Base-by-base conservation (phyloP, 2,797 vertebrate genomes). In the Neomorphus geoffroyi region DNA sequence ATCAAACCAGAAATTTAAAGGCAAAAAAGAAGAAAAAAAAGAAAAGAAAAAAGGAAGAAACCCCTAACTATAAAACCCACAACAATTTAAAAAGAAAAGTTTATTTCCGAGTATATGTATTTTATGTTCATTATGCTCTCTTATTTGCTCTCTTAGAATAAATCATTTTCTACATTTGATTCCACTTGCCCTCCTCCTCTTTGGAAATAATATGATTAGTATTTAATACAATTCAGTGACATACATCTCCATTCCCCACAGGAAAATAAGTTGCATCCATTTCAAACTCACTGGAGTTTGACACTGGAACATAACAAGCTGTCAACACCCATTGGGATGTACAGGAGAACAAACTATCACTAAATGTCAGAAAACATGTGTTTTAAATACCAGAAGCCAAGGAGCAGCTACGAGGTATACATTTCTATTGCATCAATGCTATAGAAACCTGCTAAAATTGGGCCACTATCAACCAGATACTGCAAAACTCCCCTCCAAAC, bases 351-450 rank as follows among this genome's bases (percentile, higher is more conserved):
- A 80, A 94, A 65, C 15, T 33, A 67, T 13, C 28, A 83, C 37
- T 85, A 92, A 86, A 88, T 70, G 81, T 86, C 84, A 95, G 72
- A 83, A 89, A 93, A 88, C 35, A 18, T 14, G 83, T 30, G 33
- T 80, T 90, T 89, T 61, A 87, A 87, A 62, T 18, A 78, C 46
- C 19, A 89, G 46, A 85, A 89, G 57, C 43, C 72, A 83, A 89
- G 58, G n/a, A 87, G 58, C 8, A 91, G 26, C 28, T 89, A 70
- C 33, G 54, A 71, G 77, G n/a, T 39, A 17, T 45, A 39, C 22
- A 58, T 27, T 26, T 37, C 32, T 80, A 45, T 43, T 37, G 61
- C 35, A 70, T 33, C 74, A 74, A 67, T 26, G 30, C 37, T 37
- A n/a, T 23, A 45, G 35, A 7, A 72, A 41, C 30, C 41, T 69